Base-by-base conservation (phyloP, 2,113 vertebrate genomes). In the Piliocolobus tephrosceles region DNA sequence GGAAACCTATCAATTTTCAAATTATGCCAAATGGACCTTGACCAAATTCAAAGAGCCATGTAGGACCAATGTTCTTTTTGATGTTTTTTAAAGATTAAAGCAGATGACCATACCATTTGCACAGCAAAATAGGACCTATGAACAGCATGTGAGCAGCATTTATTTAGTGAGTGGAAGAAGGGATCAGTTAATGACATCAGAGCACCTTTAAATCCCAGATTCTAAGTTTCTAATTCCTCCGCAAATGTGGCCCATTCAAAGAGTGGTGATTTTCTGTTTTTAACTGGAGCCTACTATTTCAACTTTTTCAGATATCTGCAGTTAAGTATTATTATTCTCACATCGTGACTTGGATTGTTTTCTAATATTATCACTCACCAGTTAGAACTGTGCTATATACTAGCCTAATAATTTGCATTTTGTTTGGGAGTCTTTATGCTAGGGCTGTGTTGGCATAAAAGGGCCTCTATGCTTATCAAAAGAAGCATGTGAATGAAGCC, bases 1-100 rank as follows among this genome's bases (percentile, higher is more conserved):
- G 93, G 79, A 97, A 96, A 91, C 52, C 55, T 38, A 83, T 89
- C 87, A 84, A 93, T 96, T 81, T 43, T 20, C 73, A 96, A 95
- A 91, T 89, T 93, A 75, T 72, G 96, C 95, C 96, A 97, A 92
- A 97, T 97, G 98, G 93, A 83, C 61, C 6, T 75, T 95, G 90
- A 95, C 96, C 91, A 97, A 95, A 96, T 95, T 96, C 86, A 93
- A 68, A 95, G 32, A 95, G 73, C 82, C 91, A 83, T 57, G 0
- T 23, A 97, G 91, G 91, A 97, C 83, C 87, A 94, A 94, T 96
- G 96, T 97, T 95, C 96, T 96, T 95, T 93, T 27, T 64, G 78
- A 70, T 88, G 80, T 64, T 93, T 96, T 95, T 95, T 96, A 64
- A 92, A 96, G 90, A 95, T 95, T 97, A 96, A 92, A 96, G 95